Evolutionary conservation across 1,140 invertebrate species (phyloP).

Genomic region (Amyelois transitella): DNA sequence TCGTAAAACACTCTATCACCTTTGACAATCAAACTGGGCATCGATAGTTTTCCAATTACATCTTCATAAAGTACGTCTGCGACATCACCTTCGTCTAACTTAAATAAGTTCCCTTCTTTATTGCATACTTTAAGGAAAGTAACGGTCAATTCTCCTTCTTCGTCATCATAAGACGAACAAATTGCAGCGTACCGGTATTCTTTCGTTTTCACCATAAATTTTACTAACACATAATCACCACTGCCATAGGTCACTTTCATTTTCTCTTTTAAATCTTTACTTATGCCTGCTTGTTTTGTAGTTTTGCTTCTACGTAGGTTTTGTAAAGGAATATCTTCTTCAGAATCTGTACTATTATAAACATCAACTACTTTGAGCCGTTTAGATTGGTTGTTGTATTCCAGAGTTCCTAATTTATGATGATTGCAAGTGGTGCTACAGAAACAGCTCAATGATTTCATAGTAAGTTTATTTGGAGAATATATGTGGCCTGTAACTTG

Average conservation of each 20-base stretch:
- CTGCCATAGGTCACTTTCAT: slow-evolving; percentile 8
- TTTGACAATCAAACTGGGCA: slow-evolving; percentile 3
- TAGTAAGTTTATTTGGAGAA: slow-evolving; percentile 6
- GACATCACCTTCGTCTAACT: slow-evolving; percentile 7
- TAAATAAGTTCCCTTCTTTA: slow-evolving; percentile 3
- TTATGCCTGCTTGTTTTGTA: slow-evolving; percentile 10
- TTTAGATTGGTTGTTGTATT: not conserved
- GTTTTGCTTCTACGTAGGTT: no score
- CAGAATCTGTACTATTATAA: slow-evolving; percentile 6
- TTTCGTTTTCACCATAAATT: slow-evolving; percentile 10
- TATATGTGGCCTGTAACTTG: slow-evolving; percentile 11
- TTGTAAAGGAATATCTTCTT: slow-evolving; percentile 11
- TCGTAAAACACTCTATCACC: slow-evolving; percentile 1
- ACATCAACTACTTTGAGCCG: not conserved
- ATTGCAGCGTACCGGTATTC: slow-evolving; percentile 12
- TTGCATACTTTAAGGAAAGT: slow-evolving; percentile 11
- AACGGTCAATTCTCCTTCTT: slow-evolving; percentile 10
- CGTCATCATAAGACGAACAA: slow-evolving; percentile 9
- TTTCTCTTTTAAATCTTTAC: slow-evolving; percentile 1
- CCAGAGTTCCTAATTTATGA: slow-evolving; percentile 9
- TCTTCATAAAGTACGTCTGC: slow-evolving; percentile 11
- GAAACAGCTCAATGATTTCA: slow-evolving; percentile 12
- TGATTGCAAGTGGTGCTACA: slow-evolving; percentile 10
- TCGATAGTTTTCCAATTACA: slow-evolving; percentile 9
- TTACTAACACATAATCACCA: slow-evolving; percentile 11